A percentile compares a stretch with the other conserved stretches of the same genome.
These are phyloP conservation scores for Paradisaea rubra DNA, from an alignment of 2,113 vertebrate genomes.

Conservation along the genomic window DNA sequence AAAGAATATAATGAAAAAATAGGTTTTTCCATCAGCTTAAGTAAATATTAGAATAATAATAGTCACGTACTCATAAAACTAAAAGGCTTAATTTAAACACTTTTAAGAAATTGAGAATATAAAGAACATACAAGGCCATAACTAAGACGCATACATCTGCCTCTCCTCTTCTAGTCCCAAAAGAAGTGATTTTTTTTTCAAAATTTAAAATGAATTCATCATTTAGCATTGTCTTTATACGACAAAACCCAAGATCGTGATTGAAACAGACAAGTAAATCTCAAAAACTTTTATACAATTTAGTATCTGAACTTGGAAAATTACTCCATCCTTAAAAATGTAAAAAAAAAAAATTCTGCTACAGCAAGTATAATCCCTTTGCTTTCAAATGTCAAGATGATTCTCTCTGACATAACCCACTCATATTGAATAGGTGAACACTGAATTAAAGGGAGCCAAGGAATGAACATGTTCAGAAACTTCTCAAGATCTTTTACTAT, in stretches of 20 bases:
- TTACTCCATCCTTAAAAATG: not conserved
- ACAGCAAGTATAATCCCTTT: not conserved
- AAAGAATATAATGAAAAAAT: not conserved
- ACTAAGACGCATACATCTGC: not conserved
- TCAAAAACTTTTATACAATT: not conserved
- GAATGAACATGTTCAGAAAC: not conserved
- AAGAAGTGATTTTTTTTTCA: not conserved
- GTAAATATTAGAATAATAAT: not conserved
- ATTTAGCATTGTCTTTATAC: not conserved
- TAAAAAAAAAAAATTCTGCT: not conserved
- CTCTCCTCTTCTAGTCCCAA: not conserved
- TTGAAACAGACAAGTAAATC: not conserved
- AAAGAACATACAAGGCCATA: not conserved
- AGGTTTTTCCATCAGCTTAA: fast-evolving
- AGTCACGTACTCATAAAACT: not conserved
- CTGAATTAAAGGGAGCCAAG: not conserved
- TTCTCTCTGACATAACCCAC: not conserved
- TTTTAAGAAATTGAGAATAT: not conserved
- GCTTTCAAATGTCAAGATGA: not conserved
- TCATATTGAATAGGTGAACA: not conserved
- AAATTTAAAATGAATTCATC: not conserved
- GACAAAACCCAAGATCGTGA: not conserved
- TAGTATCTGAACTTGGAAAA: not conserved
- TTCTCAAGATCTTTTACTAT: not conserved
- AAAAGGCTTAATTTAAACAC: not conserved